These are phyloP conservation scores for Hypsopygia costalis DNA, from an alignment of 2,888 invertebrate genomes.

Conservation along the genomic window DNA sequence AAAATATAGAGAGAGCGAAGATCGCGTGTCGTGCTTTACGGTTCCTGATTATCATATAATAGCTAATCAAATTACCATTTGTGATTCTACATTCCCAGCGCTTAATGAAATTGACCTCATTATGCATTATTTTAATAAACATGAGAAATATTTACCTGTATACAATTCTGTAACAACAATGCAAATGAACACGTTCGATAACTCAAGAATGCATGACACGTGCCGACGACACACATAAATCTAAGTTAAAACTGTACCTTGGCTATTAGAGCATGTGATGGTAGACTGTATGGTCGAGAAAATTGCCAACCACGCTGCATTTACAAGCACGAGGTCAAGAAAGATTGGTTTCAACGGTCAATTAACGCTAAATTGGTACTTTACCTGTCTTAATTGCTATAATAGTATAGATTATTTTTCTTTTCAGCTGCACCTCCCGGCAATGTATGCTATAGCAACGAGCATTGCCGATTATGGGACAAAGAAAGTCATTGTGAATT, in stretches of 20 bases:
- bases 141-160: conserved; percentile 30
- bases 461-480: conserved; percentile 92
- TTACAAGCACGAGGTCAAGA: conserved; percentile 31
- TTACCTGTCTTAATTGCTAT: conserved; percentile 6
- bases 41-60: conserved; percentile 59
- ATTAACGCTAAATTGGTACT: conserved; percentile 16
- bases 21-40: conserved; percentile 43
- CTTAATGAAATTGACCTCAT: conserved; percentile 39
- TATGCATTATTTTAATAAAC: conserved; percentile 30
- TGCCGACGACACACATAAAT: conserved; percentile 26
- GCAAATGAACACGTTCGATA: conserved; percentile 9
- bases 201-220: conserved; percentile 14
- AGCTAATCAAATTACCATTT: conserved; percentile 50
- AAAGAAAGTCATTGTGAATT: conserved; percentile 93
- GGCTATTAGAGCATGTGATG: conserved; percentile 56
- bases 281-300: conserved; percentile 46
- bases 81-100: conserved; percentile 44
- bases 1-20: conserved; percentile 15
- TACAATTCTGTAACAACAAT: conserved; percentile 17
- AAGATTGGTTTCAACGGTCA: conserved; percentile 36
- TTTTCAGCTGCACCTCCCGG: conserved; percentile 90
- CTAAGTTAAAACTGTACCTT: conserved; percentile 44
- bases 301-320: conserved; percentile 46
- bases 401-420: conserved; percentile 8
- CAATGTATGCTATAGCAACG: conserved; percentile 93